Evolutionary conservation across 2,797 vertebrate species (phyloP).

Genomic region (Falco berigora): DNA sequence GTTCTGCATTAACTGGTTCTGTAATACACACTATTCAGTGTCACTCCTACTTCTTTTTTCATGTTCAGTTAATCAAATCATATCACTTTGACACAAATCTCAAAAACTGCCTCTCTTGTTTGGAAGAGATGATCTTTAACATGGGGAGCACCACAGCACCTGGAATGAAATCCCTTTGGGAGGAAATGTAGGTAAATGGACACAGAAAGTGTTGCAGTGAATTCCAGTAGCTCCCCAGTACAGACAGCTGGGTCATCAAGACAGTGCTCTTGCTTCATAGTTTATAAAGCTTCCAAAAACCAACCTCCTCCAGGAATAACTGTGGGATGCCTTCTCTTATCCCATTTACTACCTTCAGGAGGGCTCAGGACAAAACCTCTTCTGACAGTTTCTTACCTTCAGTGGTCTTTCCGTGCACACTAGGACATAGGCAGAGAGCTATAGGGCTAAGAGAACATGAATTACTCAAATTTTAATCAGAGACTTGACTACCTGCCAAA

Average conservation of each 20-base stretch:
- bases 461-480: conserved; percentile 12
- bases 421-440: not conserved
- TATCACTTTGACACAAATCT: not conserved
- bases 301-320: not conserved
- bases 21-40: not conserved
- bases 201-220: not conserved
- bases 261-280: fast-evolving
- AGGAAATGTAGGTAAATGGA: not conserved
- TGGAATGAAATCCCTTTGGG: not conserved
- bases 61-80: not conserved
- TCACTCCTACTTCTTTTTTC: not conserved
- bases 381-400: not conserved
- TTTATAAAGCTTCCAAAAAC: not conserved
- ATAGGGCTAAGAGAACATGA: not conserved
- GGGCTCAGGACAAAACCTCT: not conserved
- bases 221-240: not conserved
- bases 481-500: conserved; percentile 19
- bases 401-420: not conserved
- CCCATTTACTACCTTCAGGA: not conserved
- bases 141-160: not conserved
- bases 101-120: not conserved
- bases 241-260: not conserved
- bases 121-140: not conserved
- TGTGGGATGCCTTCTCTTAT: not conserved
- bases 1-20: not conserved